Conservation (phyloP, 1,140 invertebrate genomes). For the Ostrea denselamellosa region DNA sequence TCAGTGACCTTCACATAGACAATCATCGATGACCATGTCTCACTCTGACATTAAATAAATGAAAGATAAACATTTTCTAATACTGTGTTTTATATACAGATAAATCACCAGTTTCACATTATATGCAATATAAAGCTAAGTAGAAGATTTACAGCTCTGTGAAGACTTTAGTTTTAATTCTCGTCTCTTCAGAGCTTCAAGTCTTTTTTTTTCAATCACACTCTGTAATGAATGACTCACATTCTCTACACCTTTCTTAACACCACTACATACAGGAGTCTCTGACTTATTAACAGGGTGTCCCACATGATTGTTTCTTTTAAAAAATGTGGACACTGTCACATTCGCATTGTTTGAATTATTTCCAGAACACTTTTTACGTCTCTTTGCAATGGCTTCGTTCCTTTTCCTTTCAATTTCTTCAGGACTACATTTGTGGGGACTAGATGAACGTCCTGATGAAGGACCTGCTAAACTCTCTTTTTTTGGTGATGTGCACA, state of each 20-base stretch:
- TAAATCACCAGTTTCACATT: not conserved
- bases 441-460: not conserved
- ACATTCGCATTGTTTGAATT: not conserved
- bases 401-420: not conserved
- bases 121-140: not conserved
- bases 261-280: not conserved
- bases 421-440: not conserved
- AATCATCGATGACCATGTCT: no score
- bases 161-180: not conserved
- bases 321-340: not conserved
- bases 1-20: no score
- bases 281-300: not conserved
- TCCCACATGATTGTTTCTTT: not conserved
- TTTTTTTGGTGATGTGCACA: not conserved
- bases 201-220: slow-evolving; percentile 14
- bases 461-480: not conserved
- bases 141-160: not conserved
- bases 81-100: not conserved
- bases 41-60: no score
- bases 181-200: slow-evolving; percentile 2
- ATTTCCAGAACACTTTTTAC: slow-evolving; percentile 4
- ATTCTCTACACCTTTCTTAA: not conserved
- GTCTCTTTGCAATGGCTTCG: not conserved
- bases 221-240: not conserved
- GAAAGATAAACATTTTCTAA: no score